Evolutionary conservation across 2,888 invertebrate species (phyloP), one percentile per base, ranked within the genome.

Genomic region (Plemyria rubiginata): DNA sequence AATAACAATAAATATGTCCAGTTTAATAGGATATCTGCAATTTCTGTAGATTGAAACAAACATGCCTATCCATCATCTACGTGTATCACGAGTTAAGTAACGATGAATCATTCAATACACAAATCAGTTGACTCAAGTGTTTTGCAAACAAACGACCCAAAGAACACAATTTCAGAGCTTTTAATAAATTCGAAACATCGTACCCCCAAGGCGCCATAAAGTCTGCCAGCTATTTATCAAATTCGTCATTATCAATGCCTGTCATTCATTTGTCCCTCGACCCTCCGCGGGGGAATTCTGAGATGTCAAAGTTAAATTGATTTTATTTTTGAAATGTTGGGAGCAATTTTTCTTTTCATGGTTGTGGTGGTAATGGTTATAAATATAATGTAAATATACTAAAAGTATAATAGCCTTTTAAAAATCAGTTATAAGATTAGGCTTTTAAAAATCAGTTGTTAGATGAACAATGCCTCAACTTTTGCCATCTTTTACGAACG

Each of bases 211-310:
- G 46, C 64, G 43, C 64, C 60, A 22, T 45, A n/a, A 54, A 56
- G 60, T 57, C 64, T 57, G 45, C 49, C 12, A 12, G 43, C 32
- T 57, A 65, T 65, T 64, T 65, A 57, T 60, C 56, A 60, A 65
- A 60, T 49, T 56, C 55, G n/a, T 60, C 56, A 60, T 60, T 49
- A 56, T 57, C 32, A 60, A 54, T 55, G 54, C 56, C 53, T 60
- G 56, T 53, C 57, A 54, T 57, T 60, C 55, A 60, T 55, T 60
- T 60, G 52, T 53, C 43, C 49, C 56, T 38, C 54, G 28, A 11
- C 43, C 60, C 49, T 49, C 53, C 22, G 12, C 54, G 40, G 50
- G 40, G 45, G 49, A 22, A 22, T 40, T 22, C 22, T 29, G 38
- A 15, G 58, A 12, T 55, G 55, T 28, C 28, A 4, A 51, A 48